Evolutionary conservation across 64 coral and sea anemone genomes (phyloP).

Genomic region (Montipora efflorescens): DNA sequence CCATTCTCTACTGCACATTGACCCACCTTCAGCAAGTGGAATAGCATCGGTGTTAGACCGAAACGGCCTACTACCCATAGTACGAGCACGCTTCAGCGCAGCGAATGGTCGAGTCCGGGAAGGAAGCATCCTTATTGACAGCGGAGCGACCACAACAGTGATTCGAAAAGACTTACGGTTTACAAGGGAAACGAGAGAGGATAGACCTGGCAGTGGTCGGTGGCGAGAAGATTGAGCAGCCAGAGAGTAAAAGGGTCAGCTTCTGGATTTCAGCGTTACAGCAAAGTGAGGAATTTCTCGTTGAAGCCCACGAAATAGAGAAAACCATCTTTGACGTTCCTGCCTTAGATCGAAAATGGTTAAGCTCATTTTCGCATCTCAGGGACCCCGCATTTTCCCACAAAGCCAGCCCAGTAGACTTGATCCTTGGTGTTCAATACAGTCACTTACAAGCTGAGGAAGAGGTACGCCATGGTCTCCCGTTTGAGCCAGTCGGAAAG

Average conservation of each 20-base stretch:
- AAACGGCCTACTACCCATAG: too few relatives aligned
- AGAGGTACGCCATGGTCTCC: not conserved
- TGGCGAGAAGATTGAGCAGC: not conserved
- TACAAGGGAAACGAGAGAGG: not conserved
- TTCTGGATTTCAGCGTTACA: not conserved
- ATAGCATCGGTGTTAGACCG: too few relatives aligned
- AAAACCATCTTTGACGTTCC: not conserved
- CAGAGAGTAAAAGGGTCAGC: not conserved
- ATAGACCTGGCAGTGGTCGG: constrained; percentile 15
- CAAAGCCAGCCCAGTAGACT: not conserved
- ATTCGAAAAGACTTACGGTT: not conserved
- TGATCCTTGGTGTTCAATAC: constrained; percentile 34
- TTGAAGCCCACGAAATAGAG: constrained; percentile 14
- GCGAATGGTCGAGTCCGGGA: too few relatives aligned
- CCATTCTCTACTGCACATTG: too few relatives aligned
- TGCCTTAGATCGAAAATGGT: not conserved
- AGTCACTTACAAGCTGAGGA: not conserved
- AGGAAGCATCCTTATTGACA: too few relatives aligned
- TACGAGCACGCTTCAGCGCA: too few relatives aligned
- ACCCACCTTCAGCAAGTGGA: too few relatives aligned
- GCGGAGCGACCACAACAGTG: too few relatives aligned
- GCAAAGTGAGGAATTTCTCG: not conserved
- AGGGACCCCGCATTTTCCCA: not conserved
- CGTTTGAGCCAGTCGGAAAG: not conserved
- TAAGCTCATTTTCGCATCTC: not conserved